phyloP scores from a whole-genome alignment of 2,797 vertebrate genomes.

The Poliocrania exsul region DNA sequence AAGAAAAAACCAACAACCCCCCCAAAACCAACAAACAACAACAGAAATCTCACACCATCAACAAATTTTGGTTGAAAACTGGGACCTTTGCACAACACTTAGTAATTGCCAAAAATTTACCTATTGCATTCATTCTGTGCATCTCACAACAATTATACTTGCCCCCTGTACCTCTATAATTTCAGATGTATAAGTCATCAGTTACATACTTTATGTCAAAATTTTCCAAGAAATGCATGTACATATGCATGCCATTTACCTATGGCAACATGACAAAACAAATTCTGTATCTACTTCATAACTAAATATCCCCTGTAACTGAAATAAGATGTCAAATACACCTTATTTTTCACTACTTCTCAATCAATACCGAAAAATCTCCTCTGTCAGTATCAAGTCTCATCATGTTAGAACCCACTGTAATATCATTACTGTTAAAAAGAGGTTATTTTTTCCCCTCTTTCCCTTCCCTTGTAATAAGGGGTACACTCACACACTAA shows the following conservation, averaged over 20 bases:
- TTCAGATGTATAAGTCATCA: background rate
- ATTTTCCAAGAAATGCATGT: background rate
- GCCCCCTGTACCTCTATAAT: background rate
- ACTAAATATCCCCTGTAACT: background rate
- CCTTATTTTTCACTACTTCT: background rate
- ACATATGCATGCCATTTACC: background rate
- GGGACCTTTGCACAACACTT: background rate
- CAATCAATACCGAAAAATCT: background rate
- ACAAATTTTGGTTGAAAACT: background rate
- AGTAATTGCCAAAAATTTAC: background rate
- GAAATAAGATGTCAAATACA: background rate
- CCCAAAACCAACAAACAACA: background rate
- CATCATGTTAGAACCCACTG: background rate
- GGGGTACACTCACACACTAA: background rate
- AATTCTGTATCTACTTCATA: background rate
- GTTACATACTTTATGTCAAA: background rate
- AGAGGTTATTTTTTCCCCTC: background rate
- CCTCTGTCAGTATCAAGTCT: background rate
- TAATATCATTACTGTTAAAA: background rate
- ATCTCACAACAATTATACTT: background rate
- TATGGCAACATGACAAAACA: background rate
- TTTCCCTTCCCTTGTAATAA: background rate
- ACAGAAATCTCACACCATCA: background rate
- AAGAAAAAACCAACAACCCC: background rate
- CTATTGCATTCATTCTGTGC: background rate